Conservation (phyloP, 92 coral and sea anemone genomes). For the Epizoanthus scotinus region DNA sequence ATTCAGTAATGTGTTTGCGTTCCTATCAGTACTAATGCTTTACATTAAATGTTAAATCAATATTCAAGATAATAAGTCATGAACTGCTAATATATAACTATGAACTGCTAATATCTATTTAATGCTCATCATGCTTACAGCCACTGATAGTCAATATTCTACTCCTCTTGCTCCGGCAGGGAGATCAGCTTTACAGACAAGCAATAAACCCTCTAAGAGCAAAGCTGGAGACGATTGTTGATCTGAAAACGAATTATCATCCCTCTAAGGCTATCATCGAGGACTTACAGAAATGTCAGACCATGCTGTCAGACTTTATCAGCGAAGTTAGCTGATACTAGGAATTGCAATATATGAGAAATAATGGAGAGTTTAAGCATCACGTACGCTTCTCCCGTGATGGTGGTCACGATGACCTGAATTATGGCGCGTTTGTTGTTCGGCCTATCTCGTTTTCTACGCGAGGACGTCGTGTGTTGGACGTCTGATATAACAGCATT, state of each 20-base stretch:
- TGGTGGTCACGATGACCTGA: no score
- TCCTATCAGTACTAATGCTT: no score
- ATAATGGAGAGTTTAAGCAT: no score
- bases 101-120: neutral
- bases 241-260: neutral
- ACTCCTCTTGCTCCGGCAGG: conserved; percentile 14
- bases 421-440: no score
- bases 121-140: neutral
- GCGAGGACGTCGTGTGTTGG: no score
- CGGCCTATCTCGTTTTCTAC: no score
- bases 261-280: conserved; percentile 22
- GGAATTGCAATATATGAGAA: neutral
- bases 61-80: neutral
- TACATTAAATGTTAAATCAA: no score
- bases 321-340: conserved; percentile 11
- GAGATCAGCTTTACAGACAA: conserved; percentile 32
- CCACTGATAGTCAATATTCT: neutral
- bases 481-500: no score
- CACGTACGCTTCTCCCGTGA: no score
- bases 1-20: no score
- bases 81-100: no score
- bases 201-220: conserved; percentile 22
- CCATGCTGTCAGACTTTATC: conserved; percentile 2
- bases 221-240: conserved; percentile 7
- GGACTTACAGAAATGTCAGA: conserved; percentile 4